These are phyloP conservation scores for Sebastes minor DNA, from an alignment of 2,797 vertebrate genomes.

Conservation along the genomic window DNA sequence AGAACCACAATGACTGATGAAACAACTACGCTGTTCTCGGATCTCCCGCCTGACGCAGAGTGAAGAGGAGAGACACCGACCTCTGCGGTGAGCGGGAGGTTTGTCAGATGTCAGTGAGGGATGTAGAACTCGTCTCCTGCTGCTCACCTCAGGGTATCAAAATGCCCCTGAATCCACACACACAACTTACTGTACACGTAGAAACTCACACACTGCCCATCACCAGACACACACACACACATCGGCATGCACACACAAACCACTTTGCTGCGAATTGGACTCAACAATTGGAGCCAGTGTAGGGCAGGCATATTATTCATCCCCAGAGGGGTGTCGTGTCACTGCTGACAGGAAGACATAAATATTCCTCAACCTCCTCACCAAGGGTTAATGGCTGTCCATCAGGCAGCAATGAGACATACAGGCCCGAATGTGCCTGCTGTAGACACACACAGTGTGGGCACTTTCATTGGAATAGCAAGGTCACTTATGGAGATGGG, in stretches of 20 bases:
- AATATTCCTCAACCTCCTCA: constrained; percentile 78
- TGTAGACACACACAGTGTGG: constrained; percentile 44
- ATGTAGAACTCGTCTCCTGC: constrained; percentile 70
- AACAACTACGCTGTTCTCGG: neutral
- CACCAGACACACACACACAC: constrained; percentile 30
- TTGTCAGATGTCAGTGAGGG: constrained; percentile 74
- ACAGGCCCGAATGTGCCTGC: constrained; percentile 8
- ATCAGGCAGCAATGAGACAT: constrained; percentile 72
- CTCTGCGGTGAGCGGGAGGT: constrained; percentile 44
- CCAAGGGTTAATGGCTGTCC: constrained; percentile 82
- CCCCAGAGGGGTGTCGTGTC: constrained; percentile 71
- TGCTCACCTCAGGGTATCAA: constrained; percentile 65
- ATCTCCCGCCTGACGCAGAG: neutral
- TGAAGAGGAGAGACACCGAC: constrained; percentile 21
- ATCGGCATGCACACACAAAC: constrained; percentile 14
- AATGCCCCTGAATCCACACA: constrained; percentile 49
- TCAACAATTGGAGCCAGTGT: constrained; percentile 69
- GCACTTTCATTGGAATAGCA: constrained; percentile 51
- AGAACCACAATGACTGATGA: neutral
- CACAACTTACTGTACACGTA: constrained; percentile 10
- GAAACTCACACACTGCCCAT: constrained; percentile 26
- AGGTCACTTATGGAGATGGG: constrained; percentile 53
- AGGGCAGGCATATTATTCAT: constrained; percentile 78
- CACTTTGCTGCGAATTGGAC: constrained; percentile 54
- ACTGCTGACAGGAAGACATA: constrained; percentile 80